A percentile compares a stretch with the other conserved stretches of the same genome.
Conservation (phyloP, 2,888 invertebrate species). For the Automeris io region DNA sequence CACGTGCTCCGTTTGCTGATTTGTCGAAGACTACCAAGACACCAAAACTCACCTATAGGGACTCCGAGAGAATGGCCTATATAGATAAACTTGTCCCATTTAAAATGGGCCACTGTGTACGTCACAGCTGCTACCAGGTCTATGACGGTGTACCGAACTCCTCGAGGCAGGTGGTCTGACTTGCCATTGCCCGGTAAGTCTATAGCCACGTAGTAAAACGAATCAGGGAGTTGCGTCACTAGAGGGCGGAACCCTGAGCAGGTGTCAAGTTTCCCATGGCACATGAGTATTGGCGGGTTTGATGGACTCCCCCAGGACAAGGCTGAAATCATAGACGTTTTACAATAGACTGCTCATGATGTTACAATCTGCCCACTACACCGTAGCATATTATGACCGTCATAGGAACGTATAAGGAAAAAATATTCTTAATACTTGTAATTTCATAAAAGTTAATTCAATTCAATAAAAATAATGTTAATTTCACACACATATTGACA, state of each 20-base stretch:
- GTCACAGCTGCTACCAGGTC: conserved; percentile 41
- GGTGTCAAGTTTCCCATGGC: conserved; percentile 79
- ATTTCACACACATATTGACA: no score
- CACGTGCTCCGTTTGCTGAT: no score
- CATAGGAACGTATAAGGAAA: no score
- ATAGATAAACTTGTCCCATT: conserved; percentile 46
- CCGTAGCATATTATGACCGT: no score
- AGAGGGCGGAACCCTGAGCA: conserved; percentile 77
- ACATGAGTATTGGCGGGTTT: conserved; percentile 68
- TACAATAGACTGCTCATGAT: no score
- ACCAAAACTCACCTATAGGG: conserved; percentile 43
- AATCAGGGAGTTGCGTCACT: conserved; percentile 64
- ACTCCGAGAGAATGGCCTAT: conserved; percentile 56
- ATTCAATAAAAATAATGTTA: no score
- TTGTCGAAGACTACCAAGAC: no score
- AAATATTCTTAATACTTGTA: no score
- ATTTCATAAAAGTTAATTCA: no score
- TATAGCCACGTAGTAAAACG: conserved; percentile 45
- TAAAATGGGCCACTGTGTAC: conserved; percentile 37
- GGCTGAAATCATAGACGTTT: conserved; percentile 56
- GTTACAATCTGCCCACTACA: no score
- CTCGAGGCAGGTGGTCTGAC: conserved; percentile 69
- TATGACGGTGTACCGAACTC: conserved; percentile 32
- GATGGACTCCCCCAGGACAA: conserved; percentile 76
- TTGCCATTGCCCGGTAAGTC: conserved; percentile 79